Evolutionary conservation across 1,140 invertebrate species (phyloP).

Genomic region (Hycleus cichorii): DNA sequence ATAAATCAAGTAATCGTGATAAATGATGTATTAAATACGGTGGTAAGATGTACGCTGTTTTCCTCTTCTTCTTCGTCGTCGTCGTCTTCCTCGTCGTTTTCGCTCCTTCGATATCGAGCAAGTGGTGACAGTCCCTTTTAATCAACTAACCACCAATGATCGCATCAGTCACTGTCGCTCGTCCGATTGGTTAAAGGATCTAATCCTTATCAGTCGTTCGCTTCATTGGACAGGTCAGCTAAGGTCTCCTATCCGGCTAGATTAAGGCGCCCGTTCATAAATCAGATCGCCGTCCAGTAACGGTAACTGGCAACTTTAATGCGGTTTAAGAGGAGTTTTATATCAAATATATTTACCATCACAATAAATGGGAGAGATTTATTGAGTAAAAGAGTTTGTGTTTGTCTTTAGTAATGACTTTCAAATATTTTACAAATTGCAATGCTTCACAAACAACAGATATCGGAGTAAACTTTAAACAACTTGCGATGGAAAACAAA

Average conservation of each 20-base stretch:
- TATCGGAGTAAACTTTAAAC: too few relatives aligned
- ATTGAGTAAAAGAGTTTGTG: background rate
- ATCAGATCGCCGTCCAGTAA: slow-evolving; percentile 11
- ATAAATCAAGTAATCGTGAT: slow-evolving; percentile 31
- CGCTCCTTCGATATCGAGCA: slow-evolving; percentile 8
- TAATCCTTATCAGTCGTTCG: slow-evolving; percentile 36
- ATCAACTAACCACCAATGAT: slow-evolving; percentile 36
- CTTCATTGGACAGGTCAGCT: slow-evolving; percentile 36
- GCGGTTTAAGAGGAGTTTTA: too few relatives aligned
- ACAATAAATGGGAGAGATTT: background rate
- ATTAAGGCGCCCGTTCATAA: slow-evolving; percentile 27
- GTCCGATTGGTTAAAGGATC: slow-evolving; percentile 24
- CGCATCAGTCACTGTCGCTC: slow-evolving; percentile 37
- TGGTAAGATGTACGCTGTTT: slow-evolving; percentile 11
- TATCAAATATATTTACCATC: too few relatives aligned
- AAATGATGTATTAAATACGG: slow-evolving; percentile 30
- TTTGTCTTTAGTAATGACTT: background rate
- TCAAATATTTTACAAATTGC: too few relatives aligned
- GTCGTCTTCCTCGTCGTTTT: background rate
- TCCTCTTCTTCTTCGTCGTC: background rate
- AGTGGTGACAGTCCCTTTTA: slow-evolving; percentile 33
- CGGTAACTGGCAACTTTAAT: too few relatives aligned
- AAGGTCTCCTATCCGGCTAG: slow-evolving; percentile 22
- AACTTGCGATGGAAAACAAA: too few relatives aligned
- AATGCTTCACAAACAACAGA: too few relatives aligned